Percentiles rank a stretch among this genome's conserved stretches.
Conservation (phyloP, 1,140 invertebrate species). For the Neodiprion virginianus region DNA sequence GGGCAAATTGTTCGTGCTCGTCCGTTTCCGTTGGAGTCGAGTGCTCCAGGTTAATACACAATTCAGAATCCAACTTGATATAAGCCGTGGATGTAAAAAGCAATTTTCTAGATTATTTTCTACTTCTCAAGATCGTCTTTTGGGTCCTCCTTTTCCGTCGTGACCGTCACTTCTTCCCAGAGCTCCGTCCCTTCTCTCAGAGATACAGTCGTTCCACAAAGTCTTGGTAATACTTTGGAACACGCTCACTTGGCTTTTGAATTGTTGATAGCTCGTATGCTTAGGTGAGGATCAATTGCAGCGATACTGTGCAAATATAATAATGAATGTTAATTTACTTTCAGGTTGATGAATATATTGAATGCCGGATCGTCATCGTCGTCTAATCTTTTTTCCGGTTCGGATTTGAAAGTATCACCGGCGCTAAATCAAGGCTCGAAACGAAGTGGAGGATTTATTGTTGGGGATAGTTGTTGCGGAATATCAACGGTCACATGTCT, state of each 20-base stretch:
- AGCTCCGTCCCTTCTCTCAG: not conserved
- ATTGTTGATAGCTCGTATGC: constrained; percentile 2
- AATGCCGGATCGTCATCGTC: not conserved
- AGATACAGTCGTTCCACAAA: not conserved
- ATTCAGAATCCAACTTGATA: not conserved
- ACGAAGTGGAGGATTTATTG: not conserved
- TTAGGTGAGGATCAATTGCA: not conserved
- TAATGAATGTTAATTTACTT: not conserved
- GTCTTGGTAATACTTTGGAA: not conserved
- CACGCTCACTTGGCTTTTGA: not conserved
- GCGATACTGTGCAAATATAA: not conserved
- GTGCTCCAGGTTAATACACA: not conserved
- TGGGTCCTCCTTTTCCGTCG: not conserved
- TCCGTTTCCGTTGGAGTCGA: constrained; percentile 1
- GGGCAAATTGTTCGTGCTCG: constrained; percentile 14
- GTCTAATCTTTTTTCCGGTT: not conserved
- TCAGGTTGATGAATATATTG: not conserved
- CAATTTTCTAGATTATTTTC: not conserved
- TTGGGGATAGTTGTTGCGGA: not conserved
- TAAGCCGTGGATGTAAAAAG: not conserved
- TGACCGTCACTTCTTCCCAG: not conserved
- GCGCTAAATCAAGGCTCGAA: not conserved
- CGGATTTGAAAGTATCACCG: not conserved
- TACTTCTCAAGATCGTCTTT: constrained; percentile 5
- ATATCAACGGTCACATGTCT: not conserved